Percentiles rank a stretch among this genome's conserved stretches.
Conservation (phyloP, 37 sponge, comb jelly and placozoan genomes). For the Eunapius fragilis region DNA sequence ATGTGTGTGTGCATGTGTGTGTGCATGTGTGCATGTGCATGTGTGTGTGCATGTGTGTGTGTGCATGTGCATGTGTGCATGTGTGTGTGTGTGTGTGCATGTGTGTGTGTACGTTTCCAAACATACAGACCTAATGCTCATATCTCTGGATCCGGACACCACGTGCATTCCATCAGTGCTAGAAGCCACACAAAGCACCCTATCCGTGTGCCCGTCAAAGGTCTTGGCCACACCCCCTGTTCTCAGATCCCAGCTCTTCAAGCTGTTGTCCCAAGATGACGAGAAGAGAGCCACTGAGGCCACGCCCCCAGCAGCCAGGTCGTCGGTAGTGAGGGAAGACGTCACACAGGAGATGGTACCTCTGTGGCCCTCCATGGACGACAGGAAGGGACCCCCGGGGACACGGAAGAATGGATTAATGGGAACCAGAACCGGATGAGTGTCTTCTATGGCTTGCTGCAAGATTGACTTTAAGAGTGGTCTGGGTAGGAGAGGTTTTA, state of each 20-base stretch:
- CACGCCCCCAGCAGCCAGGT: background rate
- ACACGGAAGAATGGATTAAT: slow-evolving; percentile 20
- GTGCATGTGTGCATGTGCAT: too few relatives aligned
- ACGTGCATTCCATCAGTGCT: slow-evolving; percentile 48
- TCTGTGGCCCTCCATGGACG: slow-evolving; percentile 73
- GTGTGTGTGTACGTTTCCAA: background rate
- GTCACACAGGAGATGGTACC: slow-evolving; percentile 49
- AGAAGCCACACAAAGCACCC: slow-evolving; percentile 57
- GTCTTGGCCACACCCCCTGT: slow-evolving; percentile 62
- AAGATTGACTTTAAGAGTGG: slow-evolving; percentile 27
- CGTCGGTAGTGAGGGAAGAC: background rate
- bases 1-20: too few relatives aligned
- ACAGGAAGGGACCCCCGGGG: slow-evolving; percentile 71
- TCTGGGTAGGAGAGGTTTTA: slow-evolving; percentile 3
- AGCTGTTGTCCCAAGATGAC: slow-evolving; percentile 65
- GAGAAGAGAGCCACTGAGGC: slow-evolving; percentile 32
- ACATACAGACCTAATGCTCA: slow-evolving; percentile 55
- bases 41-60: background rate
- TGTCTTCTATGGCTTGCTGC: slow-evolving; percentile 11
- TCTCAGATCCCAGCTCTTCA: slow-evolving; percentile 73
- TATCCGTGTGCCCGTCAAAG: slow-evolving; percentile 66
- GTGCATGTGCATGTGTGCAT: background rate
- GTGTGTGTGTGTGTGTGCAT: background rate
- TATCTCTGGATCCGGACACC: slow-evolving; percentile 71
- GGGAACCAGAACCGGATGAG: slow-evolving; percentile 24